A percentile compares a stretch with the other conserved stretches of the same genome.
Evolutionary conservation across 2,113 vertebrate species (phyloP).

Genomic region (Chloropsis cyanopogon): DNA sequence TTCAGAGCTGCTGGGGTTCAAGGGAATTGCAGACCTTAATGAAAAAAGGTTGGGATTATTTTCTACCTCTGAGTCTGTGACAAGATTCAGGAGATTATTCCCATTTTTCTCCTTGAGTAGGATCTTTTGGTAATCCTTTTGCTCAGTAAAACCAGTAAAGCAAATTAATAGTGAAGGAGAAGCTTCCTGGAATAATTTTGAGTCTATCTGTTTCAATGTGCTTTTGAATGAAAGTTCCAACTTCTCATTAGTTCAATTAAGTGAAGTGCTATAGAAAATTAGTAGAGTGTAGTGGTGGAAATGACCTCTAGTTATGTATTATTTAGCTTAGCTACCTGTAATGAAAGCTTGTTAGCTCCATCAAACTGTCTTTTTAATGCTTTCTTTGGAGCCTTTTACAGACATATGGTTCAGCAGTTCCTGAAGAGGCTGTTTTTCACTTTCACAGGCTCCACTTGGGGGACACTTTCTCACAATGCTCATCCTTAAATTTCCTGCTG

Average conservation of each 20-base stretch:
- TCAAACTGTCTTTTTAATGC: neutral
- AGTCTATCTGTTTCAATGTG: constrained; percentile 3
- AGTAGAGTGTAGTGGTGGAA: constrained; percentile 5
- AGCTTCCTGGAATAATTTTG: constrained; percentile 28
- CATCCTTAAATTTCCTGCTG: neutral
- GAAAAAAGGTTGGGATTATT: constrained; percentile 48
- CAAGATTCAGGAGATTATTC: constrained; percentile 36
- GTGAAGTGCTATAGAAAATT: constrained; percentile 32
- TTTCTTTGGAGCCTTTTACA: neutral
- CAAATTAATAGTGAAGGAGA: constrained; percentile 49
- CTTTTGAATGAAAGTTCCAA: constrained; percentile 46
- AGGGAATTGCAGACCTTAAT: constrained; percentile 25
- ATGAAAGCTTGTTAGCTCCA: neutral
- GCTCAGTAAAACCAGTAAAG: constrained; percentile 31
- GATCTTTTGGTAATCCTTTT: constrained; percentile 28
- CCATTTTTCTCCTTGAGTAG: constrained; percentile 26
- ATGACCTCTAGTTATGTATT: constrained; percentile 35
- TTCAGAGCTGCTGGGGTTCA: constrained; percentile 59
- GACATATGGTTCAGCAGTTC: neutral
- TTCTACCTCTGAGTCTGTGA: neutral
- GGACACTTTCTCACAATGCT: neutral
- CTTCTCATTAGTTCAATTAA: constrained; percentile 54
- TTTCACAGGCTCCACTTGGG: neutral
- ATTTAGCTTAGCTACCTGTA: constrained; percentile 9
- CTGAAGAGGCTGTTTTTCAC: neutral